Evolutionary conservation across 2,797 vertebrate genomes (phyloP).

Genomic region (Diplodus sargus): DNA sequence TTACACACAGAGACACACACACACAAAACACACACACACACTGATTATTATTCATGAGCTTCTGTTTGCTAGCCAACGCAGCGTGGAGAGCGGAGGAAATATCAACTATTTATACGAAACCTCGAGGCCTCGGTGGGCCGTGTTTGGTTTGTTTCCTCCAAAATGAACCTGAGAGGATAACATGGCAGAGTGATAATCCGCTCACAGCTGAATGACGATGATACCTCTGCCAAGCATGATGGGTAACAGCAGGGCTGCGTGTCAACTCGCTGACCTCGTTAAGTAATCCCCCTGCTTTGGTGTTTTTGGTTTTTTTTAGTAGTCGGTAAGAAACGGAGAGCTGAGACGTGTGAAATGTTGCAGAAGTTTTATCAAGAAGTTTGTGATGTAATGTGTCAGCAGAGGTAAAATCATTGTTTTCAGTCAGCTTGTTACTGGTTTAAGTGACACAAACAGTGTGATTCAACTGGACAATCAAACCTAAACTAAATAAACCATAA

Average conservation of each 20-base stretch:
- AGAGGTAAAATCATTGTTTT: not conserved
- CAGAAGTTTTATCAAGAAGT: not conserved
- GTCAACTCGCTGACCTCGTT: conserved; percentile 40
- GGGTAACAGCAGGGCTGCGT: conserved; percentile 43
- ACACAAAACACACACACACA: conserved; percentile 13
- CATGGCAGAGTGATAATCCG: conserved; percentile 43
- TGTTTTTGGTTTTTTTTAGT: not conserved
- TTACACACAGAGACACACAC: not conserved
- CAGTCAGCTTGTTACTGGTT: too few relatives aligned
- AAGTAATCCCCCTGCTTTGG: conserved; percentile 27
- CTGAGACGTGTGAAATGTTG: conserved; percentile 2
- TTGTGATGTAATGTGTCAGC: not conserved
- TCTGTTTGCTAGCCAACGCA: conserved; percentile 48
- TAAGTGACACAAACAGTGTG: too few relatives aligned
- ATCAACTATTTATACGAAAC: conserved; percentile 41
- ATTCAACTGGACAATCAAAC: too few relatives aligned
- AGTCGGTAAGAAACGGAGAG: not conserved
- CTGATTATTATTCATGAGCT: conserved; percentile 67
- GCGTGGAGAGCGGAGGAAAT: conserved; percentile 31
- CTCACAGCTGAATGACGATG: conserved; percentile 34
- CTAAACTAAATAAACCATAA: not conserved
- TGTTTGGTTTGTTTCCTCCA: conserved; percentile 49
- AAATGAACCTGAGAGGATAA: conserved; percentile 50
- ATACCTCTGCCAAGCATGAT: conserved; percentile 52
- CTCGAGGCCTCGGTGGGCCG: conserved; percentile 32